Conservation (phyloP, 2,113 vertebrate species). For the Poeciliopsis turrubarensis region DNA sequence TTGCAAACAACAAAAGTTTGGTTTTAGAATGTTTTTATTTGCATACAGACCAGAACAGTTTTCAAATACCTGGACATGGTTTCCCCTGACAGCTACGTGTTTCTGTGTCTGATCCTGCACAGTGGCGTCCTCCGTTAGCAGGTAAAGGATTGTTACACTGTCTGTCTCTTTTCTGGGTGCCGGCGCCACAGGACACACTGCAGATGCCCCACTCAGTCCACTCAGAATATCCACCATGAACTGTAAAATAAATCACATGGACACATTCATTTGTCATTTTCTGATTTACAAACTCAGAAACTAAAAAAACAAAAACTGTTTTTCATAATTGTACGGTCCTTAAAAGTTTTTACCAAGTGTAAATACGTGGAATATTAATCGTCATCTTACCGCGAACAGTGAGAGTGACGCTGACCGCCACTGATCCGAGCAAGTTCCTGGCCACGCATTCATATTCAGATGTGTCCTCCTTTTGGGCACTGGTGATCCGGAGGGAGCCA, state of each 20-base stretch:
- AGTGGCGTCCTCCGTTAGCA: conserved; percentile 89
- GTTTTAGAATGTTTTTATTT: not conserved
- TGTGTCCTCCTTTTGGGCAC: conserved; percentile 87
- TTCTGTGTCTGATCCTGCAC: conserved; percentile 80
- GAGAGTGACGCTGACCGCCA: conserved; percentile 81
- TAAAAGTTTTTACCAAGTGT: not conserved
- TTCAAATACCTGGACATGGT: conserved; percentile 85
- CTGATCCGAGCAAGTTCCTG: conserved; percentile 90
- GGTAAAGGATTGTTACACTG: conserved; percentile 89
- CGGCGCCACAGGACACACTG: conserved; percentile 89
- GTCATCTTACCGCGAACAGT: conserved; percentile 87
- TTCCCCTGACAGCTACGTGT: conserved; percentile 83
- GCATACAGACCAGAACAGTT: not conserved
- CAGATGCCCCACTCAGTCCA: conserved; percentile 92
- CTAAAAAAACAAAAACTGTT: too few species aligned
- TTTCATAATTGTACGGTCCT: not conserved
- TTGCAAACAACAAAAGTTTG: not conserved
- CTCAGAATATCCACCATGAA: conserved; percentile 90
- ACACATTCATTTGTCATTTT: not conserved
- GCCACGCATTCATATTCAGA: conserved; percentile 92
- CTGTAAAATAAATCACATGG: conserved; percentile 68
- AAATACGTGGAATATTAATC: not conserved
- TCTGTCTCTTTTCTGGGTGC: conserved; percentile 86
- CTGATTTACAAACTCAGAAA: not conserved
- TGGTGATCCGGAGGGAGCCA: conserved; percentile 83